Conservation (phyloP, 2,113 vertebrate genomes). For the Drymodes brunneopygia region DNA sequence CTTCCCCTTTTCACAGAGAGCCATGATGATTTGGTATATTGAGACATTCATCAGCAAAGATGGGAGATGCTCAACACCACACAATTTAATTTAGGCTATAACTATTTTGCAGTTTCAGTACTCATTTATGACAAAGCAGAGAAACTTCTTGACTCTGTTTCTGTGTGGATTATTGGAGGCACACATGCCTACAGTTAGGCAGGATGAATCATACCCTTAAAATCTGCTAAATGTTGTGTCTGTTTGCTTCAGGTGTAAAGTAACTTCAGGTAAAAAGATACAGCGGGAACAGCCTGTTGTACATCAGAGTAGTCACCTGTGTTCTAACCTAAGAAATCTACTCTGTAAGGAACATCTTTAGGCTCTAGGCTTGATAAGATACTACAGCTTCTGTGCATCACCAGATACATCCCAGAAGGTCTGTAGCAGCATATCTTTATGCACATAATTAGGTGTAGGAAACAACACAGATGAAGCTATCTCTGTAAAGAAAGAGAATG, state of each 20-base stretch:
- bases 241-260: background rate
- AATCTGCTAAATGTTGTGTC: background rate
- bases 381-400: background rate
- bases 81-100: background rate
- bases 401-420: background rate
- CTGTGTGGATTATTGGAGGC: background rate
- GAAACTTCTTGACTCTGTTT: background rate
- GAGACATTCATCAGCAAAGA: background rate
- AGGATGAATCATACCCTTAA: background rate
- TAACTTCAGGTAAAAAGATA: background rate
- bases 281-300: rapidly evolving
- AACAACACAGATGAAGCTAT: background rate
- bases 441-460: background rate
- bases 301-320: background rate
- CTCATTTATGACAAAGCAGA: background rate
- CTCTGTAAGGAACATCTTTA: background rate
- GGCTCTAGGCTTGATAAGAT: background rate
- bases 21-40: background rate
- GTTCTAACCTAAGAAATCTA: background rate
- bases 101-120: background rate
- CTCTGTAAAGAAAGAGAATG: background rate
- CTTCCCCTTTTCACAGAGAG: background rate
- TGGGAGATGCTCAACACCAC: background rate
- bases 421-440: background rate
- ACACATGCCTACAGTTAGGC: background rate